These are phyloP conservation scores for Caenorhabditis becei DNA, from an alignment of 2,888 invertebrate genomes.

Conservation along the genomic window DNA sequence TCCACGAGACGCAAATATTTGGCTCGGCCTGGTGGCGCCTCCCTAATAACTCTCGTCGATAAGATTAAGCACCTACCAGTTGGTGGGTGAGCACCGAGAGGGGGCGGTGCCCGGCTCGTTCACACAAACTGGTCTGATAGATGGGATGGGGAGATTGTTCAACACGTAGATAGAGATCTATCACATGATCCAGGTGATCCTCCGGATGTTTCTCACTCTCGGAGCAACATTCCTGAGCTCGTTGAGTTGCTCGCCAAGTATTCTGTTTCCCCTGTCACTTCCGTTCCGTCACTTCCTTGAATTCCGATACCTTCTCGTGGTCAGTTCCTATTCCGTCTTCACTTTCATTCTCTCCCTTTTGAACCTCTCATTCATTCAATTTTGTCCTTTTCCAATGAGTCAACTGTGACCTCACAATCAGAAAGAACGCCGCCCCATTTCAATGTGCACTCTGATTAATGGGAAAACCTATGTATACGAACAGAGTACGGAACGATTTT, in stretches of 20 bases:
- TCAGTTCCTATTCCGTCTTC: conserved; percentile 19
- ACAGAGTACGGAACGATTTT: neutral
- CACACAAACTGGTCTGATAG: conserved; percentile 50
- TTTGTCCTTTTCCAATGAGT: neutral
- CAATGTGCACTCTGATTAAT: neutral
- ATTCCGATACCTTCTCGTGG: conserved; percentile 23
- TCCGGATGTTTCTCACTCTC: conserved; percentile 26
- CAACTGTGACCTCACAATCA: neutral
- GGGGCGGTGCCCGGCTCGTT: conserved; percentile 33
- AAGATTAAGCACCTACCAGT: conserved; percentile 52
- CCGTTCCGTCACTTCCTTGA: conserved; percentile 15
- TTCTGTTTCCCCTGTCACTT: conserved; percentile 7
- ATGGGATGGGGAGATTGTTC: conserved; percentile 22
- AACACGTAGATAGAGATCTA: conserved; percentile 36
- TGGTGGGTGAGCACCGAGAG: conserved; percentile 36
- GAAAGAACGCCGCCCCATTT: neutral
- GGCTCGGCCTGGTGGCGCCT: conserved; percentile 52
- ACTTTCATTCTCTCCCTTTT: neutral
- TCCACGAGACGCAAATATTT: conserved; percentile 60
- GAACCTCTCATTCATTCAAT: neutral
- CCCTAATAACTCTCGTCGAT: conserved; percentile 46
- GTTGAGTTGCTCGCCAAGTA: neutral
- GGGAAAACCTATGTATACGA: neutral
- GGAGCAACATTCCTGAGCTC: conserved; percentile 13
- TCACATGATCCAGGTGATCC: conserved; percentile 45